These are phyloP conservation scores for Hemitrygon akajei DNA, from an alignment of 2,797 vertebrate species.

Conservation along the genomic window DNA sequence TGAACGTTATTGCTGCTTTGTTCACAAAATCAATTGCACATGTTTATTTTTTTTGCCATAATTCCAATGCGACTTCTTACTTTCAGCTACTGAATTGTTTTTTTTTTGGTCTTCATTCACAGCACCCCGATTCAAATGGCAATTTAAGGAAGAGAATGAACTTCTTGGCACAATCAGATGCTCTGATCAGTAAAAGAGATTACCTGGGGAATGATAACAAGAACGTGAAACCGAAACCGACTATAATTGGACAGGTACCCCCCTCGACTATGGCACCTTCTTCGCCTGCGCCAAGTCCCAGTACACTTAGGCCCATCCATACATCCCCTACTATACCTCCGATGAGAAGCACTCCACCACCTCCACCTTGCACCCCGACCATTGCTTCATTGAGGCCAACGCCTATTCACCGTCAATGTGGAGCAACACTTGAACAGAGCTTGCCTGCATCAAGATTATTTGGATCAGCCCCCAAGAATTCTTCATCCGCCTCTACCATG, in stretches of 20 bases:
- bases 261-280: conserved; percentile 57
- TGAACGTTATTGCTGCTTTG: not conserved
- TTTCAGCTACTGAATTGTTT: conserved; percentile 31
- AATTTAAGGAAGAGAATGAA: conserved; percentile 86
- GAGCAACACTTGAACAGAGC: conserved; percentile 66
- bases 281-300: conserved; percentile 74
- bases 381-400: conserved; percentile 55
- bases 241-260: conserved; percentile 58
- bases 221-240: conserved; percentile 49
- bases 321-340: conserved; percentile 62
- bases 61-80: not conserved
- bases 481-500: conserved; percentile 52
- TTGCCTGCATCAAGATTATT: conserved; percentile 73
- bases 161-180: conserved; percentile 65
- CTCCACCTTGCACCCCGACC: conserved; percentile 68
- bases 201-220: conserved; percentile 66
- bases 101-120: conserved; percentile 50
- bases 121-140: conserved; percentile 77
- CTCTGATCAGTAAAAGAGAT: conserved; percentile 60
- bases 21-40: not conserved
- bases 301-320: conserved; percentile 74
- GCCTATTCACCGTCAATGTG: conserved; percentile 53
- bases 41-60: not conserved
- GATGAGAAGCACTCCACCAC: conserved; percentile 63
- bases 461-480: conserved; percentile 60